Conservation (phyloP, 2,888 invertebrate genomes). For the Zygaena filipendulae region DNA sequence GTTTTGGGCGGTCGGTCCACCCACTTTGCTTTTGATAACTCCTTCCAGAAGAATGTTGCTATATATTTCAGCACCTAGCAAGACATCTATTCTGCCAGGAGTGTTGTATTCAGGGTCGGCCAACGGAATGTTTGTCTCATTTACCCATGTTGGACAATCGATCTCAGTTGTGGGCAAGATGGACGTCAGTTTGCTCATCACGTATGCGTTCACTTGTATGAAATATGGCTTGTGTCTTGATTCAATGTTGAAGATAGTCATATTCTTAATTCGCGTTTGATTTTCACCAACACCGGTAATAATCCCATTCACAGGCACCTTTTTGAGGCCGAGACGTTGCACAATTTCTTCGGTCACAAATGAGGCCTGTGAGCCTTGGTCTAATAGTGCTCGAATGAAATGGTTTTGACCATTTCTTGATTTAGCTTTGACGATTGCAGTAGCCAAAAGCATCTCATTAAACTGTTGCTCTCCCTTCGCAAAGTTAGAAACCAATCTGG, state of each 20-base stretch:
- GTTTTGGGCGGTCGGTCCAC: constrained; percentile 12
- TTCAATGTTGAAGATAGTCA: constrained; percentile 10
- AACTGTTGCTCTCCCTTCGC: neutral
- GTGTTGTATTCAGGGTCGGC: constrained; percentile 9
- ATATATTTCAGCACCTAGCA: constrained; percentile 11
- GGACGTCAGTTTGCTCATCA: constrained; percentile 13
- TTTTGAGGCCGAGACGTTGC: constrained; percentile 16
- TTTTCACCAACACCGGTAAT: constrained; percentile 15
- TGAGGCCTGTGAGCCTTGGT: constrained; percentile 21
- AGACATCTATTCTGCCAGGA: constrained; percentile 11
- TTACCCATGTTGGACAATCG: constrained; percentile 3
- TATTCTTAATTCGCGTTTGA: constrained; percentile 2
- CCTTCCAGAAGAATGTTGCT: constrained; percentile 6
- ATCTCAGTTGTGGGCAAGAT: constrained; percentile 8
- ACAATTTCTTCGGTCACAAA: constrained; percentile 21
- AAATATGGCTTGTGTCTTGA: constrained; percentile 9
- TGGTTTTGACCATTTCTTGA: constrained; percentile 9
- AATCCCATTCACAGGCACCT: constrained; percentile 10
- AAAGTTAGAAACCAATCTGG: constrained; percentile 4
- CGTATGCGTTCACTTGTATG: constrained; percentile 14
- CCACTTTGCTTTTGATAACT: constrained; percentile 7
- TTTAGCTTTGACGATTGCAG: constrained; percentile 15
- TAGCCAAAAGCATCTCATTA: constrained; percentile 17
- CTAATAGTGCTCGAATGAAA: constrained; percentile 16
- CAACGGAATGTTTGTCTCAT: constrained; percentile 2